phyloP scores from a whole-genome alignment of 1,140 invertebrate genomes.

The Brachionus paranguensis region DNA sequence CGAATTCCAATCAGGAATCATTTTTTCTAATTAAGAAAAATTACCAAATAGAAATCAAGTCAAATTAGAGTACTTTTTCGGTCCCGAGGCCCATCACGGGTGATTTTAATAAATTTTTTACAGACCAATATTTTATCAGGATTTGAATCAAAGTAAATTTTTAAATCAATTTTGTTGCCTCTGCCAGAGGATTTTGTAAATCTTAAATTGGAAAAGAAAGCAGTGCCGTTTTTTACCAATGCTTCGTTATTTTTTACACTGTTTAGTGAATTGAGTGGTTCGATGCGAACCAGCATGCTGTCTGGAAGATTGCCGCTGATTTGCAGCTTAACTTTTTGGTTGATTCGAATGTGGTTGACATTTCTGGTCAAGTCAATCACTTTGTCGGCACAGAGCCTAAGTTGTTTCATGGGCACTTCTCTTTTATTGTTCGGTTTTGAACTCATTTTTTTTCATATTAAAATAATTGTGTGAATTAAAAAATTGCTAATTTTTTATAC shows the following conservation, averaged over 20 bases:
- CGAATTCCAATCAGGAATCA: neutral
- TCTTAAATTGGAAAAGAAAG: neutral
- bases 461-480: no score
- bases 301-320: neutral
- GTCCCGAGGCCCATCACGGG: neutral
- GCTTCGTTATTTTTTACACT: neutral
- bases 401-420: neutral
- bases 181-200: neutral
- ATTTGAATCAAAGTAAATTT: neutral
- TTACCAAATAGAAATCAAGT: neutral
- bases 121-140: neutral
- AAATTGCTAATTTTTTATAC: no score
- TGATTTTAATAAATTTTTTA: conserved; percentile 2
- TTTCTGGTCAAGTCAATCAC: neutral
- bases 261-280: neutral
- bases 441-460: neutral
- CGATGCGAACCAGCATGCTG: neutral
- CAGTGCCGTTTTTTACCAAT: neutral
- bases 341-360: neutral
- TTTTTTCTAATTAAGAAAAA: neutral
- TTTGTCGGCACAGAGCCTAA: neutral
- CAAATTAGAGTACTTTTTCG: neutral
- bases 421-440: neutral
- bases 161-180: neutral
- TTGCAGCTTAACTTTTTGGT: neutral